Evolutionary conservation across 2,888 invertebrate genomes (phyloP), one percentile per base, ranked within the genome.

Genomic region (Phymatocera aterrima): DNA sequence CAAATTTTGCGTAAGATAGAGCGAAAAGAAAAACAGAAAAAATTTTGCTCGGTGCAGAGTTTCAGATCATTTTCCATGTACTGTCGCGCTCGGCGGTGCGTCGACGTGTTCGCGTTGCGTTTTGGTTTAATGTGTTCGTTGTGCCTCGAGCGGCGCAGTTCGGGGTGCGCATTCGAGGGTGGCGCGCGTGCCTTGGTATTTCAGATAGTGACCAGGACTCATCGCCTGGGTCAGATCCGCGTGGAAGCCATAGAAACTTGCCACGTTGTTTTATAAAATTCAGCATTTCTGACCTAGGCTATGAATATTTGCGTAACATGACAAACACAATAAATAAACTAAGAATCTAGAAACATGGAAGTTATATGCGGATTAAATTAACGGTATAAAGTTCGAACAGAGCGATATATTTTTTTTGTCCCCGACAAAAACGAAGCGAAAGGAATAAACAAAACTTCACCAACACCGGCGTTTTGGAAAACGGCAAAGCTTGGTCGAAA

Each of bases 181-280:
- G 24, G 54, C 37, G 75, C 75, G 75, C 57, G 75, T 75, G 75
- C 75, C 75, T 54, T 54, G 75, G 54, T 57, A 40, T 75, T 57
- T 75, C 75, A 60, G 75, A 75, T 64, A 64, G 75, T 75, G 75
- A 75, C 60, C 75, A 75, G 75, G 75, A 75, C 75, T 75, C 75
- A 57, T 75, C 57, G 75, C 60, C 75, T 43, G 57, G 57, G 54
- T 51, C 51, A 72, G 72, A 72, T 51, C 31, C 72, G 72, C 72
- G 51, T 72, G 51, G 12, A 34, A 46, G 46, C 57, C n/a, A 12
- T 6, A 28, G 34, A 31, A 18, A 72, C 72, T 34, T 21, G 51
- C 51, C 72, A 34, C 51, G 72, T 51, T 72, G 10, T 34, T 72
- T 68, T 43, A 31, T 24, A 43, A 28, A 1, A 5, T 40, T 40